A percentile compares a stretch with the other conserved stretches of the same genome.
Evolutionary conservation across 2,113 vertebrate genomes (phyloP).

Genomic region (Morone saxatilis): DNA sequence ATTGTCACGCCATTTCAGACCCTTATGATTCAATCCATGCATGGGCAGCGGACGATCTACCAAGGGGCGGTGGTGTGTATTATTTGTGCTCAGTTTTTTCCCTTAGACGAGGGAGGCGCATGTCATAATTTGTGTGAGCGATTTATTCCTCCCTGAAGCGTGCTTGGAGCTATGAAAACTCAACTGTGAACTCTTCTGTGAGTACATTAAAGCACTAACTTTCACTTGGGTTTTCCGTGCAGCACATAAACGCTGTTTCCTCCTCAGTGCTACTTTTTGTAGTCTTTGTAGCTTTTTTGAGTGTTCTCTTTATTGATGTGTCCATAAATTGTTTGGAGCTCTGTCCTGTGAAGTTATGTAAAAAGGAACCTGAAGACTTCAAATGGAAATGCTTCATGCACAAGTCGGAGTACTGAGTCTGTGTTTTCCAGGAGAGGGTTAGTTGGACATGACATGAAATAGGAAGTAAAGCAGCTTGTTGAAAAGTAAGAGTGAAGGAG

Average conservation of each 20-base stretch:
- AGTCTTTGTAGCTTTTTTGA: background rate
- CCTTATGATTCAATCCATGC: conserved; percentile 61
- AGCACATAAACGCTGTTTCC: conserved; percentile 29
- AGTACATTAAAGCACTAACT: conserved; percentile 21
- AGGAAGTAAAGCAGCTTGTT: conserved; percentile 26
- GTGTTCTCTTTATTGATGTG: background rate
- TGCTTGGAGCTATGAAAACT: conserved; percentile 3
- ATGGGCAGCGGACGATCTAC: background rate
- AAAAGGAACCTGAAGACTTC: conserved; percentile 13
- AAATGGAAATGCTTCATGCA: background rate
- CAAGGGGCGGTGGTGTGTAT: conserved; percentile 8
- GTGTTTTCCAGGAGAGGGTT: conserved; percentile 7
- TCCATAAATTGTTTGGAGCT: background rate
- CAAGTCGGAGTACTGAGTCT: background rate
- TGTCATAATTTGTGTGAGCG: conserved; percentile 15
- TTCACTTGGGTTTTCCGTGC: conserved; percentile 14
- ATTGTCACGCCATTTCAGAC: conserved; percentile 61
- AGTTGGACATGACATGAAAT: conserved; percentile 35
- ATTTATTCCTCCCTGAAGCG: conserved; percentile 32
- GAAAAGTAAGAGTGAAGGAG: conserved; percentile 11
- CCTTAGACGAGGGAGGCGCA: background rate
- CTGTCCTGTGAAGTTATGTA: background rate
- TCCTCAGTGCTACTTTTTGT: background rate
- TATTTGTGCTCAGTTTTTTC: conserved; percentile 22
- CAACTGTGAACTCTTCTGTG: conserved; percentile 10